Evolutionary conservation across 1,140 invertebrate species (phyloP).

Genomic region (Eumeta japonica): DNA sequence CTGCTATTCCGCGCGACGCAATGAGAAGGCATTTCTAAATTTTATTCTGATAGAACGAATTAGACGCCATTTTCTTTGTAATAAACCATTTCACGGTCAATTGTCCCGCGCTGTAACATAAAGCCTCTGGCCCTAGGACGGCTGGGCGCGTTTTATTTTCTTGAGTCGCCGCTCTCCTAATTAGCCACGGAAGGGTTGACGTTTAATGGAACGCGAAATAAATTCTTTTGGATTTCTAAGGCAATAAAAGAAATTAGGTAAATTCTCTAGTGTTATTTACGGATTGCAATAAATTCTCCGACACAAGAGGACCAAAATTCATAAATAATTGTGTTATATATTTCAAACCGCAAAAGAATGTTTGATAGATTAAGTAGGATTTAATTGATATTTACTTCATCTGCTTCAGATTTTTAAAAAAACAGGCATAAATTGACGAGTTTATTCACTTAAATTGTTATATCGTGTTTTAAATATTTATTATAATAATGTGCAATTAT

Average conservation of each 20-base stretch:
- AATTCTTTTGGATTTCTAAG: constrained; percentile 17
- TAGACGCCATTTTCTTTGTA: constrained; percentile 10
- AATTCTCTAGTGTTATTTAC: background rate
- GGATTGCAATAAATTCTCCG: constrained; percentile 9
- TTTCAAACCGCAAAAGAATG: too few relatives aligned
- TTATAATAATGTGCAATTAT: too few relatives aligned
- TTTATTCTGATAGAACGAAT: constrained; percentile 9
- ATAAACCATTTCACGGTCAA: constrained; percentile 21
- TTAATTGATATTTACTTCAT: too few relatives aligned
- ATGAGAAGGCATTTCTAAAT: constrained; percentile 18
- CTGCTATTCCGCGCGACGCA: constrained; percentile 6
- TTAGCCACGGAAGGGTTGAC: constrained; percentile 23
- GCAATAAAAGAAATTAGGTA: constrained; percentile 18
- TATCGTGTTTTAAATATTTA: too few relatives aligned
- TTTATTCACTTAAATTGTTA: too few relatives aligned
- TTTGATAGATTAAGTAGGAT: too few relatives aligned
- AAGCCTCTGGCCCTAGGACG: constrained; percentile 21
- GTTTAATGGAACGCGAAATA: constrained; percentile 21
- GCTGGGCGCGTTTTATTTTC: constrained; percentile 23
- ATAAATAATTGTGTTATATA: too few relatives aligned
- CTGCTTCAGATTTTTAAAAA: too few relatives aligned
- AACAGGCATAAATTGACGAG: too few relatives aligned
- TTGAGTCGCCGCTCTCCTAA: constrained; percentile 12
- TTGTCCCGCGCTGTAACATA: constrained; percentile 17
- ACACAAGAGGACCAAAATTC: too few relatives aligned